Percentiles rank a stretch among this genome's conserved stretches.
These are phyloP conservation scores for Spongia lamella DNA, from an alignment of 37 sponge, comb jelly and placozoan species.

Conservation along the genomic window DNA sequence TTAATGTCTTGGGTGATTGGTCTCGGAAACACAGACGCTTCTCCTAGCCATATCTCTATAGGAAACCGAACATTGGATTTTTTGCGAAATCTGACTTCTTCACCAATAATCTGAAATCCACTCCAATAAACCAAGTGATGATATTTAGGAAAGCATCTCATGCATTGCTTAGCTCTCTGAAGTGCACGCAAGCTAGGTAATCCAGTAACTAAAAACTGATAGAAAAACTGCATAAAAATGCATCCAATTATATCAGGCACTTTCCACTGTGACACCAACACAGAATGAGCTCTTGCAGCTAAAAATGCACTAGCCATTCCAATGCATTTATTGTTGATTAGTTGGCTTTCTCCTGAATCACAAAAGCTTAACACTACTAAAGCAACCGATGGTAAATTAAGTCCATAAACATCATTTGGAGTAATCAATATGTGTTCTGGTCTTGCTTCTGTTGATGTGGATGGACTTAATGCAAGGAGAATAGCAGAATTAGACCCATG, in stretches of 20 bases:
- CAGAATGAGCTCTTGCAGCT: slow-evolving; percentile 35
- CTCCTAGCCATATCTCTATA: no score
- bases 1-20: no score
- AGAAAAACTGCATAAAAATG: slow-evolving; percentile 39
- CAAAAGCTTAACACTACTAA: slow-evolving; percentile 26
- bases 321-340: slow-evolving; percentile 16
- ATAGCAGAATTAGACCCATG: slow-evolving; percentile 6
- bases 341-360: slow-evolving; percentile 1
- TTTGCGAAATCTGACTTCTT: neutral
- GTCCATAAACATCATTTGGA: neutral
- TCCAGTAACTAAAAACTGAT: slow-evolving; percentile 16
- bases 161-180: slow-evolving; percentile 23
- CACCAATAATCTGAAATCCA: slow-evolving; percentile 9
- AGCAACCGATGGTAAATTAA: neutral
- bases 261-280: slow-evolving; percentile 21
- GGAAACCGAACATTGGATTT: no score
- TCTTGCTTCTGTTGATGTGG: neutral
- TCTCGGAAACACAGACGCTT: no score
- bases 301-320: slow-evolving; percentile 37
- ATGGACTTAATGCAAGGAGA: slow-evolving; percentile 6
- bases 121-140: neutral
- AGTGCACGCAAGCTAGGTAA: slow-evolving; percentile 10
- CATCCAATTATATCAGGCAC: slow-evolving; percentile 34
- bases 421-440: neutral
- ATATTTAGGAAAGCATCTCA: slow-evolving; percentile 19